These are phyloP conservation scores for Eolophus roseicapilla DNA, from an alignment of 2,113 vertebrate species.

Conservation along the genomic window DNA sequence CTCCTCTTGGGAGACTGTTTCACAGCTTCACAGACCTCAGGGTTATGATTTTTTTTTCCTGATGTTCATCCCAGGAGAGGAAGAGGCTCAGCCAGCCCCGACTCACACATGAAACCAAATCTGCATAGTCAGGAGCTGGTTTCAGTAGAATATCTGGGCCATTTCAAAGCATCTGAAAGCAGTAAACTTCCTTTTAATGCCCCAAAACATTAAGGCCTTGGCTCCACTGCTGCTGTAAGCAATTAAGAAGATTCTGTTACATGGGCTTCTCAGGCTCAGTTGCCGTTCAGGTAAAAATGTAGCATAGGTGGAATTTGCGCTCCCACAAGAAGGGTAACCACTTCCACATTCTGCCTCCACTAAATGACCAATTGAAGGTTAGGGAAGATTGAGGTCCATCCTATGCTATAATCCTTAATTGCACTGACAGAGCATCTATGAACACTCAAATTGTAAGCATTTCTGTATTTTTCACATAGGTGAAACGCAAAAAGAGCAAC, in stretches of 20 bases:
- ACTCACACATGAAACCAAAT: conserved; percentile 37
- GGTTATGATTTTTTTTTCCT: conserved; percentile 39
- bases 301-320: background rate
- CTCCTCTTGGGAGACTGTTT: conserved; percentile 48
- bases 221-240: background rate
- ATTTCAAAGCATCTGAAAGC: conserved; percentile 19
- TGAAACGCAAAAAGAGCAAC: background rate
- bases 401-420: background rate
- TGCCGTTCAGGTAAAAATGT: background rate
- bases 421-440: background rate
- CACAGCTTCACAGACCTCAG: conserved; percentile 53
- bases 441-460: background rate
- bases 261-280: background rate
- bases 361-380: background rate
- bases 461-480: background rate
- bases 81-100: conserved; percentile 9
- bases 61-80: conserved; percentile 17
- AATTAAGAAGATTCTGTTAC: background rate
- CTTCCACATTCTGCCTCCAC: background rate
- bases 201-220: background rate
- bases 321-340: background rate
- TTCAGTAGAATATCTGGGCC: conserved; percentile 12
- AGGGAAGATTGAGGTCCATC: background rate
- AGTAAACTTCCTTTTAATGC: background rate
- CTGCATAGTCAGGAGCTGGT: conserved; percentile 22